phyloP scores from a whole-genome alignment of 2,888 invertebrate species.

The Bombylius discolor region DNA sequence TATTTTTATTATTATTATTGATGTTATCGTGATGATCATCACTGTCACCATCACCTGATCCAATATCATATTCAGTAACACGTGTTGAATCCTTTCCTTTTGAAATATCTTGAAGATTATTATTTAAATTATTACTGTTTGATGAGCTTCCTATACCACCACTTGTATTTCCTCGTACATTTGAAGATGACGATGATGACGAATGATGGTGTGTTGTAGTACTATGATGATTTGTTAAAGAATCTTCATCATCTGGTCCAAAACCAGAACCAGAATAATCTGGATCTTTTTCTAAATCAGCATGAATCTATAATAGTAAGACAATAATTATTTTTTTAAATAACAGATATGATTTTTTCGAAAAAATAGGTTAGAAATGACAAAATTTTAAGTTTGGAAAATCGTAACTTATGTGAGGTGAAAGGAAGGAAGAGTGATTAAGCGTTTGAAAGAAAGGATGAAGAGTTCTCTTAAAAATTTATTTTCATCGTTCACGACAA shows the following conservation, averaged over 20 bases:
- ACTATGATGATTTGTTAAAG: constrained; percentile 29
- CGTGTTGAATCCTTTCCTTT: constrained; percentile 19
- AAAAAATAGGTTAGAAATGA: no score
- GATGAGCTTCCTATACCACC: not conserved
- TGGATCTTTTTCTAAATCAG: constrained; percentile 48
- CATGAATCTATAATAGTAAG: constrained; percentile 27
- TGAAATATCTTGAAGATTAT: constrained; percentile 27
- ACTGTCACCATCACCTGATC: constrained; percentile 21
- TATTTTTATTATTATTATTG: no score
- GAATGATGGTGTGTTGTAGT: constrained; percentile 15
- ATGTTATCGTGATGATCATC: constrained; percentile 17
- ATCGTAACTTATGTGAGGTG: no score
- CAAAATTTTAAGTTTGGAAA: no score
- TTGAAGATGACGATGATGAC: constrained; percentile 10
- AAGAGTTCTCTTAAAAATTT: no score
- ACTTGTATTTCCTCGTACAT: constrained; percentile 7
- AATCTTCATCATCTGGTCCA: constrained; percentile 72
- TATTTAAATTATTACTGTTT: constrained; percentile 12
- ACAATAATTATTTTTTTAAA: no score
- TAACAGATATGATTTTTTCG: no score
- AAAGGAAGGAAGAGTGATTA: no score
- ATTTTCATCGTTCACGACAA: no score
- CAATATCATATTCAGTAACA: constrained; percentile 13
- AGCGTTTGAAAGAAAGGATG: no score
- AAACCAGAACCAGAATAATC: constrained; percentile 79